Percentiles rank a stretch among this genome's conserved stretches.
Evolutionary conservation across 2,888 invertebrate genomes (phyloP).

Genomic region (Dendrolimus houi): DNA sequence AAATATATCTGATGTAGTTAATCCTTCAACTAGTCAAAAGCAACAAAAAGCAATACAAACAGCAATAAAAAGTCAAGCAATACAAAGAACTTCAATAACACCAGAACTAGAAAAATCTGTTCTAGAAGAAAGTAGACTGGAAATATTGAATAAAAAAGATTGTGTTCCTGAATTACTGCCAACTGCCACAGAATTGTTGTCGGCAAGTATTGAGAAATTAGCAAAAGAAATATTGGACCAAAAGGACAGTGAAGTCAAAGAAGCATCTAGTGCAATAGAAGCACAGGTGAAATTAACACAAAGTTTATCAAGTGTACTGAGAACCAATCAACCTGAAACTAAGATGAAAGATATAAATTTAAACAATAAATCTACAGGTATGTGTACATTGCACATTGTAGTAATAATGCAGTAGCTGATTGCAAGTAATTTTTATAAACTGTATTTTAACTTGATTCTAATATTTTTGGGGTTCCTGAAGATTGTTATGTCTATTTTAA

Average conservation of each 20-base stretch:
- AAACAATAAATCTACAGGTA: constrained; percentile 58
- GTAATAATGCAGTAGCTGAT: no score
- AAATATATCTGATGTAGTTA: constrained; percentile 54
- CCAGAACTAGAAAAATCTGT: constrained; percentile 27
- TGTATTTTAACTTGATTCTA: constrained; percentile 4
- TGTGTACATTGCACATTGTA: not conserved
- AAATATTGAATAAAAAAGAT: constrained; percentile 33
- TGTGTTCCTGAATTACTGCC: constrained; percentile 29
- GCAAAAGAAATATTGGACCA: constrained; percentile 45
- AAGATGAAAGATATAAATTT: constrained; percentile 70
- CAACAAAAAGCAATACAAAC: constrained; percentile 39
- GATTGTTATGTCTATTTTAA: no score
- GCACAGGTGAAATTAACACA: constrained; percentile 66
- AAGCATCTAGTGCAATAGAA: constrained; percentile 52
- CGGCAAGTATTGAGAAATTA: constrained; percentile 62
- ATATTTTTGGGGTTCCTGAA: constrained; percentile 1
- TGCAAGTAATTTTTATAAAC: constrained; percentile 4
- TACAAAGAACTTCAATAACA: constrained; percentile 22
- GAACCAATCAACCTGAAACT: constrained; percentile 46
- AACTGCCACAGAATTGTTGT: constrained; percentile 56
- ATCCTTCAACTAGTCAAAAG: constrained; percentile 58
- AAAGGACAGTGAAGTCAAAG: constrained; percentile 31
- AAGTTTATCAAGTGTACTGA: constrained; percentile 55
- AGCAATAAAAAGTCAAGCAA: constrained; percentile 26
- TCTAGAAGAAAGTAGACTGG: constrained; percentile 26